Evolutionary conservation across 2,797 vertebrate genomes (phyloP).

Genomic region (Moxostoma hubbsi): DNA sequence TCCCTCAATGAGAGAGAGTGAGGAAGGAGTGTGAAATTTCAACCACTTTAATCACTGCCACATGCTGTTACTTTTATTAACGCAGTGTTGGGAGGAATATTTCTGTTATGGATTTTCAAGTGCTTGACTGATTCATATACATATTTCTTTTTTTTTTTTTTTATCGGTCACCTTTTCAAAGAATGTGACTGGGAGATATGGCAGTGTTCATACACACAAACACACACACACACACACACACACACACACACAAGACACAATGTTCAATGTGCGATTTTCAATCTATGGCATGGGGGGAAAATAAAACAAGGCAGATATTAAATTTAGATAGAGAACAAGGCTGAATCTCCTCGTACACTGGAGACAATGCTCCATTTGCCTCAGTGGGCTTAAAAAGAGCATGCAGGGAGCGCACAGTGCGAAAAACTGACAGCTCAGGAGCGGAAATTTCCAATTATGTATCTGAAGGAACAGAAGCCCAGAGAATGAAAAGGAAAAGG

Average conservation of each 20-base stretch:
- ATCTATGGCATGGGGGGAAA: slow-evolving; percentile 64
- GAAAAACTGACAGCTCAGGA: slow-evolving; percentile 72
- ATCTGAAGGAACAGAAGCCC: slow-evolving; percentile 68
- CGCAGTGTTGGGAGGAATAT: slow-evolving; percentile 61
- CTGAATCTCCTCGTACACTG: slow-evolving; percentile 72
- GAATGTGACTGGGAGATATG: slow-evolving; percentile 70
- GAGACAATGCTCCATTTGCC: slow-evolving; percentile 79
- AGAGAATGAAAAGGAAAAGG: slow-evolving; percentile 55
- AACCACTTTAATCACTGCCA: slow-evolving; percentile 65
- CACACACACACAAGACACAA: slow-evolving; percentile 57
- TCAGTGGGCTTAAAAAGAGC: slow-evolving; percentile 76
- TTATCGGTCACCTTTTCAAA: slow-evolving; percentile 80
- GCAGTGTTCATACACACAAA: slow-evolving; percentile 48
- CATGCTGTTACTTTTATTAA: slow-evolving; percentile 74
- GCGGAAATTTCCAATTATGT: slow-evolving; percentile 79
- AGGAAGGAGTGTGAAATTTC: slow-evolving; percentile 56
- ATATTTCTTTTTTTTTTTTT: slow-evolving; percentile 59
- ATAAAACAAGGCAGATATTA: slow-evolving; percentile 84
- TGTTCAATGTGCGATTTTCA: slow-evolving; percentile 75
- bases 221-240: not conserved
- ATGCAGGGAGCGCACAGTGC: slow-evolving; percentile 73
- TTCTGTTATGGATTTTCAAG: slow-evolving; percentile 67
- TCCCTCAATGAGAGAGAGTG: slow-evolving; percentile 39
- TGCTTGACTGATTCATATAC: slow-evolving; percentile 74
- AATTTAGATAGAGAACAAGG: slow-evolving; percentile 82